Evolutionary conservation across 2,797 vertebrate genomes (phyloP).

Genomic region (Acanthurus leucopareius): DNA sequence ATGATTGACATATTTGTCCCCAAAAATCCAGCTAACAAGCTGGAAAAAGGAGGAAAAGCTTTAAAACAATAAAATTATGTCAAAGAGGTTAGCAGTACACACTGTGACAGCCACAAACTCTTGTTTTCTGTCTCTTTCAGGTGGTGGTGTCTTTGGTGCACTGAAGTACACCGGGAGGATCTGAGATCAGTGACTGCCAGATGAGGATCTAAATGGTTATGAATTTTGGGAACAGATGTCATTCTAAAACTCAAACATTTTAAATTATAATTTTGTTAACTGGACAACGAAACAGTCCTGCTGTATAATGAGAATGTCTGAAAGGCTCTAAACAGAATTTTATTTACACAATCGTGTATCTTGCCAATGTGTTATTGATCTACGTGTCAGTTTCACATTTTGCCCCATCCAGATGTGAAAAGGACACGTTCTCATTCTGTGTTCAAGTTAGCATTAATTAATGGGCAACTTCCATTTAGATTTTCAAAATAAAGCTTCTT

Average conservation of each 20-base stretch:
- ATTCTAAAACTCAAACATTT: neutral
- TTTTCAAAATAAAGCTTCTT: too few species aligned
- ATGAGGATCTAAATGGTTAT: neutral
- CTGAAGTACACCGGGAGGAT: conserved; percentile 74
- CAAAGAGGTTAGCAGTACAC: neutral
- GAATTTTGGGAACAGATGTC: neutral
- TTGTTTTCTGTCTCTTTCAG: conserved; percentile 52
- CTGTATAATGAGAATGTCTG: conserved; percentile 34
- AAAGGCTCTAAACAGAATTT: conserved; percentile 18
- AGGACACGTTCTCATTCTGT: too few species aligned
- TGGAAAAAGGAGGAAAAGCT: too few species aligned
- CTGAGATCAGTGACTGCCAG: conserved; percentile 20
- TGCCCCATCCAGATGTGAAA: too few species aligned
- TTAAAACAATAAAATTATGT: too few species aligned
- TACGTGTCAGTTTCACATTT: too few species aligned
- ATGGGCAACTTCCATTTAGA: too few species aligned
- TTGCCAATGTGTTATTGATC: too few species aligned
- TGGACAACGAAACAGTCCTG: neutral
- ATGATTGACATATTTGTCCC: too few species aligned
- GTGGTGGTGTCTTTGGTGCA: conserved; percentile 78
- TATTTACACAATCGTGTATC: neutral
- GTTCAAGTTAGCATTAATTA: too few species aligned
- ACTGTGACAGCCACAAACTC: neutral
- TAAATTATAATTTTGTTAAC: neutral
- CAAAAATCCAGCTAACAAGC: too few species aligned